Evolutionary conservation across 2,113 vertebrate genomes (phyloP).

Genomic region (Athene noctua): DNA sequence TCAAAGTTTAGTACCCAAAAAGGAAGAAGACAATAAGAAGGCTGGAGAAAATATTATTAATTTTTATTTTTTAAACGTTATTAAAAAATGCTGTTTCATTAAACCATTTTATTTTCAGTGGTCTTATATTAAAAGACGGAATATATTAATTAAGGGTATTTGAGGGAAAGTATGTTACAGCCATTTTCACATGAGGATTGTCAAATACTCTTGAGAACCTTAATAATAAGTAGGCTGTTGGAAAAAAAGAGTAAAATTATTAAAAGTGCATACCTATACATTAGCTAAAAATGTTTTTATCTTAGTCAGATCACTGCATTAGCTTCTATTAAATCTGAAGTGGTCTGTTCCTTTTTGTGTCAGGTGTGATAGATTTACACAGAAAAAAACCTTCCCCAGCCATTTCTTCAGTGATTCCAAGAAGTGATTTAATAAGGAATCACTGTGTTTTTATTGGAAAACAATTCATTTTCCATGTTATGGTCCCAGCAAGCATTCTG

Average conservation of each 20-base stretch:
- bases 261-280: background rate
- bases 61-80: background rate
- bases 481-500: background rate
- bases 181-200: background rate
- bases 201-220: background rate
- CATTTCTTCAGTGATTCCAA: background rate
- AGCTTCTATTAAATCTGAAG: conserved; percentile 31
- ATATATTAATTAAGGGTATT: background rate
- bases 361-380: background rate
- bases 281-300: background rate
- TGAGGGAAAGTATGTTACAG: background rate
- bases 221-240: background rate
- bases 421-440: background rate
- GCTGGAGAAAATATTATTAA: background rate
- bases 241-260: background rate
- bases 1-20: background rate
- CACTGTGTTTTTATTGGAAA: conserved; percentile 1
- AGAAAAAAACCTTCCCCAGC: background rate
- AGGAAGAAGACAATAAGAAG: background rate
- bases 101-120: background rate
- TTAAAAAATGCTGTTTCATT: background rate
- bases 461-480: background rate
- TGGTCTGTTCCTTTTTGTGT: background rate
- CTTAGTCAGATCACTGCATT: background rate
- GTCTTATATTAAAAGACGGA: background rate